Base-by-base conservation (phyloP, 2,888 invertebrate genomes). In the Therioaphis trifolii region DNA sequence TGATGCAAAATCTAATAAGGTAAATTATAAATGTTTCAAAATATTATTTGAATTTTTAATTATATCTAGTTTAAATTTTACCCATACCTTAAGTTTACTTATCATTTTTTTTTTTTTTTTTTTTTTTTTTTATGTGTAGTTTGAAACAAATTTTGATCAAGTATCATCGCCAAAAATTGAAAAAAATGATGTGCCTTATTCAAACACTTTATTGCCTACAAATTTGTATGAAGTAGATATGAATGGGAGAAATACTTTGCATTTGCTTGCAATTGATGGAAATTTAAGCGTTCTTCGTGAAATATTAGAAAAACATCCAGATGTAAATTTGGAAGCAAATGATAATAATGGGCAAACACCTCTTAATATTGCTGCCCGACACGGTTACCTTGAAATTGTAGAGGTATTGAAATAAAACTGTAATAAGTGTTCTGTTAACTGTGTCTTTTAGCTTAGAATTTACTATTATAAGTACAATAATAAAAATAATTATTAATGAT, bases 321-420 rank as follows among this genome's bases (percentile, higher is more conserved):
- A 90, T 85, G 90, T 90, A 2, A 90, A 90, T 75, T 88, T 92
- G 27, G 93, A 93, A 86, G 91, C 92, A 0, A 90, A 91, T 61
- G 95, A 96, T 88, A 91, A 93, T 29, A 93, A 94, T 84, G 96
- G 96, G 7, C 95, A 96, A 88, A 95, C 96, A 3, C 94, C 96
- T 0, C 89, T 98, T 82, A 96, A 96, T 89, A 92, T 94, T 68
- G 96, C 96, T 9, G 94, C 96, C 0, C 91, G 94, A 27, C 94
- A 95, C 85, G 93, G 95, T 0, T 93, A 95, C 86, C 90, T 91
- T 3, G 92, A 93, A 85, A 93, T 94, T 3, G 94, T 94, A 0
- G 92, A 91, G 87, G 90, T 94, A 84, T 74, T 52, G 49, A 58
- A 24, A 69, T 46, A n/a, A 52, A 14, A 52, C 15, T 46, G 24